Evolutionary conservation across 2,113 vertebrate genomes (phyloP), one percentile per base, ranked within the genome.

Genomic region (Dascyllus trimaculatus): DNA sequence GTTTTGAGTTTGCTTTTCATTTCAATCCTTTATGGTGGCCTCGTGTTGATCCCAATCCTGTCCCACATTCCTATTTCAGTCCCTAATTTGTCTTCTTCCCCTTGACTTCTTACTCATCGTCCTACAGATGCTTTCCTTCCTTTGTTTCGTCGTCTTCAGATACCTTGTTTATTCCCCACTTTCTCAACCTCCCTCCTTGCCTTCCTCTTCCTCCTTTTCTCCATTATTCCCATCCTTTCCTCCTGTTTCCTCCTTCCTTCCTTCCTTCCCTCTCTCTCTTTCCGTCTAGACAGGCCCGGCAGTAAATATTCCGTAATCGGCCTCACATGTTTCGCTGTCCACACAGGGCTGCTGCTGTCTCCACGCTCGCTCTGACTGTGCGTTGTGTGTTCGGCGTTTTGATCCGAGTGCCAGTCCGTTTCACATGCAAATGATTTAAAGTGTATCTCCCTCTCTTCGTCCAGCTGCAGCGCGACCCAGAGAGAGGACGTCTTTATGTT

Each of bases 371-470:
- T 68, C 29, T 18, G 38, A 48, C 56, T 46, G n/a, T 51, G 51
- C 63, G n/a, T 40, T 61, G 40, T 57, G 43, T 67, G 60, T 72
- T 74, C 11, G 57, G 35, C 73, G 77, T 35, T 88, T 90, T 90
- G 77, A 90, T 90, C 80, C 81, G 18, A 59, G 76, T 79, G 82
- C 88, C 88, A 81, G 76, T 81, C 80, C 60, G 60, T 64, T 90
- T 90, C 83, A 88, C 78, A 90, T 90, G 80, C 82, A 85, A 84
- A 88, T 85, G 77, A 81, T 81, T 83, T 62, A 74, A 81, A 75
- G 80, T 73, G 56, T 13, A n/a, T 74, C 57, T 56, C 84, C 56
- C 66, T 70, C 59, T 24, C 82, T 75, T 17, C 62, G 43, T 81
- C 80, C 82, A 87, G 85, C 88, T 87, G 87, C 87, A 80, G 56